Evolutionary conservation across 2,113 vertebrate species (phyloP).

Genomic region (Morone chrysops): DNA sequence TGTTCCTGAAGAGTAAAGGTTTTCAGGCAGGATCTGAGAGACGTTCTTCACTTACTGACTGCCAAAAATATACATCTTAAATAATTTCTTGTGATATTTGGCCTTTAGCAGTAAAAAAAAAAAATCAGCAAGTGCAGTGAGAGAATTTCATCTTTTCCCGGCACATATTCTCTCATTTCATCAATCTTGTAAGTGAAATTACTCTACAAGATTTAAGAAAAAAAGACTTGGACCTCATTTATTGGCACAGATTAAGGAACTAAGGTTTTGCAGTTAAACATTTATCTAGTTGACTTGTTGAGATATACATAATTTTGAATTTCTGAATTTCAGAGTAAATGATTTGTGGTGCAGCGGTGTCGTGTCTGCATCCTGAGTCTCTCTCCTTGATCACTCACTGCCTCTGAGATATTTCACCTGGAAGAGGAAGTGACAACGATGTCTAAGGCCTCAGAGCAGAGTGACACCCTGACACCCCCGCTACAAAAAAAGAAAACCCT

Average conservation of each 20-base stretch:
- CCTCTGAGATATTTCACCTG: slow-evolving; percentile 23
- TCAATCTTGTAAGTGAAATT: too few relatives aligned
- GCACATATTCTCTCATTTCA: too few relatives aligned
- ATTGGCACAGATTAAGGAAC: background rate
- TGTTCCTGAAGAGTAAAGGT: too few relatives aligned
- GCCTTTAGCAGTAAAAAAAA: too few relatives aligned
- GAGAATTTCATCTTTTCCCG: too few relatives aligned
- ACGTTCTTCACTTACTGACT: too few relatives aligned
- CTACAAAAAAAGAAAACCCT: background rate
- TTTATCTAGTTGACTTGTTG: background rate
- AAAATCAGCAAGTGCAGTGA: too few relatives aligned
- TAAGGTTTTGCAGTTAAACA: background rate
- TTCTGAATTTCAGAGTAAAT: background rate
- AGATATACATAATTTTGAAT: background rate
- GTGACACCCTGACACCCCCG: slow-evolving; percentile 34
- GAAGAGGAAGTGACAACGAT: slow-evolving; percentile 50
- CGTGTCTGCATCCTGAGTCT: slow-evolving; percentile 10
- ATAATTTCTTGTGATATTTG: too few relatives aligned
- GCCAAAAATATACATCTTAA: too few relatives aligned
- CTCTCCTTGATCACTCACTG: slow-evolving; percentile 48
- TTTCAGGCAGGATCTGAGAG: too few relatives aligned
- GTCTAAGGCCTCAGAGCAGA: slow-evolving; percentile 36
- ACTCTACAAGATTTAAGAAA: background rate
- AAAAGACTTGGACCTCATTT: background rate
- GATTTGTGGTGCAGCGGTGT: background rate